Conservation (phyloP, 2,797 vertebrate genomes). For the Emydoidea blandingii region DNA sequence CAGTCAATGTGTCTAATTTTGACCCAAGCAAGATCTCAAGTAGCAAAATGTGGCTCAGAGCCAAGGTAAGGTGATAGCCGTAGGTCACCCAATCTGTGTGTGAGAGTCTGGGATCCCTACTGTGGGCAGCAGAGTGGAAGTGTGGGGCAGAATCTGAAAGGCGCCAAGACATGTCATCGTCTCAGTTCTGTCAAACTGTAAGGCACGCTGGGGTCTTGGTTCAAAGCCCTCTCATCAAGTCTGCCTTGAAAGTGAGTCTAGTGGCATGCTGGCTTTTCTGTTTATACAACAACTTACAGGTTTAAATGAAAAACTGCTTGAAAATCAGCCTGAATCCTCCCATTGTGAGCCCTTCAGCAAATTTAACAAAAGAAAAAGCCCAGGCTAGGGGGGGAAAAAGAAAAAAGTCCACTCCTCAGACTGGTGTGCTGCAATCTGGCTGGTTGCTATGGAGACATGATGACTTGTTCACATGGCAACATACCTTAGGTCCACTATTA, state of each 20-base stretch:
- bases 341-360: slow-evolving; percentile 83
- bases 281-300: slow-evolving; percentile 83
- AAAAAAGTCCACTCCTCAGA: slow-evolving; percentile 80
- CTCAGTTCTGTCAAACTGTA: slow-evolving; percentile 77
- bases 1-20: slow-evolving; percentile 74
- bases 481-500: slow-evolving; percentile 98
- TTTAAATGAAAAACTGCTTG: slow-evolving; percentile 80
- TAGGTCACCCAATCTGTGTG: slow-evolving; percentile 68
- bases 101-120: slow-evolving; percentile 66
- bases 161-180: slow-evolving; percentile 75
- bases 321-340: slow-evolving; percentile 80
- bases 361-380: slow-evolving; percentile 84
- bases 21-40: slow-evolving; percentile 67
- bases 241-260: slow-evolving; percentile 76
- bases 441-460: slow-evolving; percentile 98
- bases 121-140: slow-evolving; percentile 72
- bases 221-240: slow-evolving; percentile 79
- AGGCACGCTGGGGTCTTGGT: slow-evolving; percentile 71
- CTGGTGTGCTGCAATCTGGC: slow-evolving; percentile 87
- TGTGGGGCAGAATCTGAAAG: slow-evolving; percentile 75
- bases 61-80: slow-evolving; percentile 66
- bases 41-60: slow-evolving; percentile 64
- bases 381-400: slow-evolving; percentile 26
- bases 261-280: slow-evolving; percentile 76
- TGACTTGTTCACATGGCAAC: slow-evolving; percentile 99